Percentiles rank a stretch among this genome's conserved stretches.
Evolutionary conservation across 2,888 invertebrate genomes (phyloP).

Genomic region (Epistrophe grossulariae): DNA sequence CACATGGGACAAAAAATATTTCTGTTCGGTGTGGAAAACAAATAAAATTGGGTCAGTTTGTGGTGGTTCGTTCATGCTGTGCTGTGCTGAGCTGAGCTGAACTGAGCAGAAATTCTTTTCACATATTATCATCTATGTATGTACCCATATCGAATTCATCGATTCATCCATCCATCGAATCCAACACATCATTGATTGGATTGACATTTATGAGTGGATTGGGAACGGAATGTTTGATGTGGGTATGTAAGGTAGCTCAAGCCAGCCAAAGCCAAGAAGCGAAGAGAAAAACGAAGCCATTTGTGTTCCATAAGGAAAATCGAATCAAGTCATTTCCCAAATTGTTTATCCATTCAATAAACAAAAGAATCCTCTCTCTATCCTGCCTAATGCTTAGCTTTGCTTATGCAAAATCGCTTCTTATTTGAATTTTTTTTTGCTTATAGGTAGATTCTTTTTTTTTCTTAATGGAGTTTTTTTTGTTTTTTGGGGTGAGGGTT

Average conservation of each 20-base stretch:
- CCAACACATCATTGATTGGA: constrained; percentile 59
- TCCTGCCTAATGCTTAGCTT: constrained; percentile 10
- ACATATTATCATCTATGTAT: constrained; percentile 33
- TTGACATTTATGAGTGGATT: constrained; percentile 69
- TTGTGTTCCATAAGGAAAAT: constrained; percentile 50
- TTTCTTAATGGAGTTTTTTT: neutral
- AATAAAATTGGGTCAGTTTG: constrained; percentile 75
- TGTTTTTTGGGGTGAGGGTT: constrained; percentile 6
- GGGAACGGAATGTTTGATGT: constrained; percentile 30
- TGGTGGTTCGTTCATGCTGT: constrained; percentile 26
- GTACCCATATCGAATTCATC: constrained; percentile 34
- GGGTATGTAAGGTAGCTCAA: constrained; percentile 3
- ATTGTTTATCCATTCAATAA: constrained; percentile 73
- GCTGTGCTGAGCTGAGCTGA: constrained; percentile 40
- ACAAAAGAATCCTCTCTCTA: constrained; percentile 49
- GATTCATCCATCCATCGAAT: constrained; percentile 31
- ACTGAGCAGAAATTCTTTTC: constrained; percentile 49
- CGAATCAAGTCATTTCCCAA: constrained; percentile 73
- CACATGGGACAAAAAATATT: constrained; percentile 18
- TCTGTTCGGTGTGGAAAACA: constrained; percentile 1
- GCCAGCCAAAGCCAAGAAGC: neutral
- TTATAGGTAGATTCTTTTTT: neutral
- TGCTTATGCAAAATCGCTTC: constrained; percentile 45
- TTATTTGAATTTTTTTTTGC: constrained; percentile 3
- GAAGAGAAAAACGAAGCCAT: constrained; percentile 39